These are phyloP conservation scores for Drosophila mulleri DNA, from an alignment of 2,888 invertebrate species.

Conservation along the genomic window DNA sequence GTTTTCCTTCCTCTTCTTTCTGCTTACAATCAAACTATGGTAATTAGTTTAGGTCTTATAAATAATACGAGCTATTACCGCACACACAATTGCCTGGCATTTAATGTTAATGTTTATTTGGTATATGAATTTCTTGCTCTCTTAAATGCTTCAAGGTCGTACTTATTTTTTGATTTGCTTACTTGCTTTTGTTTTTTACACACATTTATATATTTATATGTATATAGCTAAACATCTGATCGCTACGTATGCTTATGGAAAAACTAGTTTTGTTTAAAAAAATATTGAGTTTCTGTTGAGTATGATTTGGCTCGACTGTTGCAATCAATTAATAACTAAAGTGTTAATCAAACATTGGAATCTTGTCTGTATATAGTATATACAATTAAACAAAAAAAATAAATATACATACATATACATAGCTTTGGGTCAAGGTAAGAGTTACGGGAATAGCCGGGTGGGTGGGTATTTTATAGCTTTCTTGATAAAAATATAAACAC, in stretches of 20 bases:
- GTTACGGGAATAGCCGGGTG: slow-evolving; percentile 20
- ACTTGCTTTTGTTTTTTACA: slow-evolving; percentile 9
- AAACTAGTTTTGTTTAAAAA: slow-evolving; percentile 45
- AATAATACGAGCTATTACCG: slow-evolving; percentile 51
- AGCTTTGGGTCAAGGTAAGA: slow-evolving; percentile 23
- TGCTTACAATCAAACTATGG: slow-evolving; percentile 50
- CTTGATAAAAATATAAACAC: slow-evolving; percentile 2
- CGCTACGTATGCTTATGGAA: slow-evolving; percentile 45
- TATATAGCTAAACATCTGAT: slow-evolving; percentile 33
- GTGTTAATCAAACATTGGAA: slow-evolving; percentile 52
- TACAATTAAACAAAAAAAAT: slow-evolving; percentile 42
- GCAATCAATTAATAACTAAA: slow-evolving; percentile 52
- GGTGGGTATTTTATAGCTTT: slow-evolving; percentile 15
- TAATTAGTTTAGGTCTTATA: slow-evolving; percentile 45
- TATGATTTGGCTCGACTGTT: slow-evolving; percentile 38
- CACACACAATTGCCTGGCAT: slow-evolving; percentile 34
- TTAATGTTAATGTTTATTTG: slow-evolving; percentile 54
- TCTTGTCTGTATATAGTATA: slow-evolving; percentile 47
- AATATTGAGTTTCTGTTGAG: slow-evolving; percentile 52
- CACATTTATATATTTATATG: slow-evolving; percentile 33
- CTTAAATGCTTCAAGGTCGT: slow-evolving; percentile 58
- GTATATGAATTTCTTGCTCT: slow-evolving; percentile 55
- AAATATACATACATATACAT: not conserved
- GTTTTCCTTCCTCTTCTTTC: not conserved
- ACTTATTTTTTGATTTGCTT: slow-evolving; percentile 14